Base-by-base conservation (phyloP, 2,113 vertebrate species). In the Microcebus tavaratra region DNA sequence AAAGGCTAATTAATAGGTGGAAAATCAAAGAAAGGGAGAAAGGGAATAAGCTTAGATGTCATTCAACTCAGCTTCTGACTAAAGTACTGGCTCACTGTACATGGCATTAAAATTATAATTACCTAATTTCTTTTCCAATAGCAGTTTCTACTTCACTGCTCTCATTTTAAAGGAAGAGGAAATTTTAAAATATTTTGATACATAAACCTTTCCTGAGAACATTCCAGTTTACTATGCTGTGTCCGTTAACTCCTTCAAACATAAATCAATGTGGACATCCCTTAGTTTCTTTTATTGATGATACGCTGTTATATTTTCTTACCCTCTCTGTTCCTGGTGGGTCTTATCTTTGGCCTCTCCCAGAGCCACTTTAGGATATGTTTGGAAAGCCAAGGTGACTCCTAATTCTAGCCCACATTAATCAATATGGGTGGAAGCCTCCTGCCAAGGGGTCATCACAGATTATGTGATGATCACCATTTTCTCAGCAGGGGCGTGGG, bases 361-460 rank as follows among this genome's bases (percentile, higher is more conserved):
- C 68, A 93, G 29, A n/a, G 68, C 50, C 10, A 29, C 55, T 10
- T 81, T 48, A 45, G 57, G 63, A 90, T 31, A 9, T 27, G 75
- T 39, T 68, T 94, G 57, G 17, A 68, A 93, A 90, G 75, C 57
- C 90, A 94, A 95, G 86, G 95, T 93, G 79, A 93, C 68, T 83
- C 39, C 75, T 67, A 21, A 63, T 82, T 83, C 81, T 88, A 91
- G 91, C 50, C 42, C 65, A 42, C 55, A n/a, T 55, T 65, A 82
- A 42, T 68, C 57, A 87, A 29, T 57, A 23, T 3, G 21, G 63
- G 36, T 67, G 67, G 72, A 91, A 73, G 31, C 36, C 73, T 93
- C 65, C 21, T 75, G 78, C 45, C 79, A 86, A 84, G 20, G 13
- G 23, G 18, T 73, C 61, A 59, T 23, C 31, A 68, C 4, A 59